Conservation (phyloP, 2,797 vertebrate species). For the Diplodus puntazzo region DNA sequence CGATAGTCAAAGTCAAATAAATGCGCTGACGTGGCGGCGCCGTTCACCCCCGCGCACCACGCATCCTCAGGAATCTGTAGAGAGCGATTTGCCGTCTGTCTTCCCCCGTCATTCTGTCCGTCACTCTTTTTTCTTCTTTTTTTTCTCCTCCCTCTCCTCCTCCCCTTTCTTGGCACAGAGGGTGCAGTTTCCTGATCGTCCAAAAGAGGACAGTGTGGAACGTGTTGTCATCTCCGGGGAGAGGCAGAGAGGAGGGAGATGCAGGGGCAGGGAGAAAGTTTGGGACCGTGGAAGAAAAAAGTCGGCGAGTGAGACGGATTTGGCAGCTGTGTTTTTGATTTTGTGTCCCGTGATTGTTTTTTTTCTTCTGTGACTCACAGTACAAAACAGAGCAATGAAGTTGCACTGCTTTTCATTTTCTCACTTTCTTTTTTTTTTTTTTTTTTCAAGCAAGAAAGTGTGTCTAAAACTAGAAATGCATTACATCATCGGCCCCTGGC, state of each 20-base stretch:
- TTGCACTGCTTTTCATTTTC: not conserved
- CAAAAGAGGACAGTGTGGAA: constrained; percentile 88
- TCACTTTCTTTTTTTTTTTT: too few species aligned
- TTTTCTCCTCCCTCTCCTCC: too few species aligned
- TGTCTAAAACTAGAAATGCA: not conserved
- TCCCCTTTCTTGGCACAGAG: not conserved
- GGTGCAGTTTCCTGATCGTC: constrained; percentile 71
- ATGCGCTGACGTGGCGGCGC: constrained; percentile 63
- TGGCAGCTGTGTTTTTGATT: not conserved
- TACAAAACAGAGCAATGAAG: not conserved
- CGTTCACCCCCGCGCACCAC: constrained; percentile 37
- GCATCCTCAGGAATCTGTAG: constrained; percentile 32
- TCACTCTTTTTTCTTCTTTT: not conserved
- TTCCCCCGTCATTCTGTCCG: constrained; percentile 30
- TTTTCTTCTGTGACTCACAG: not conserved
- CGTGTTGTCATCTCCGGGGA: constrained; percentile 79
- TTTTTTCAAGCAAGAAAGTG: not conserved
- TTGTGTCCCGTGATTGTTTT: not conserved
- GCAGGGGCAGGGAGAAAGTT: constrained; percentile 37
- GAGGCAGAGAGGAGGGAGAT: not conserved
- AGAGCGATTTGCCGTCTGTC: constrained; percentile 24
- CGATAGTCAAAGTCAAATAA: constrained; percentile 68
- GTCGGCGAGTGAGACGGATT: constrained; percentile 9
- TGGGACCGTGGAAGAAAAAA: not conserved
- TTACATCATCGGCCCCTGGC: constrained; percentile 10